A percentile compares a stretch with the other conserved stretches of the same genome.
Conservation (phyloP, 1,140 invertebrate species). For the Oedothorax gibbosus region DNA sequence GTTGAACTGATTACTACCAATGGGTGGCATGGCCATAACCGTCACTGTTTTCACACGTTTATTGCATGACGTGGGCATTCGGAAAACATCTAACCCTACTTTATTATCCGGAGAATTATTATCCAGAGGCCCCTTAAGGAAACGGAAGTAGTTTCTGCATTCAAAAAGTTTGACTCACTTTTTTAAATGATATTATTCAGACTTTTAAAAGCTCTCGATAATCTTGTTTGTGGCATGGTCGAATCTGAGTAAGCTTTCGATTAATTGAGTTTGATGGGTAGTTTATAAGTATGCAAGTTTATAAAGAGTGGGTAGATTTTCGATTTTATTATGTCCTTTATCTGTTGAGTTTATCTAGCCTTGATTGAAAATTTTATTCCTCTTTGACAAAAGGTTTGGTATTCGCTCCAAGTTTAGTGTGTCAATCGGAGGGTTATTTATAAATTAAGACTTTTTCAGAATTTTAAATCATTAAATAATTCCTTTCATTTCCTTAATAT, state of each 20-base stretch:
- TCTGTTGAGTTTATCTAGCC: too few relatives aligned
- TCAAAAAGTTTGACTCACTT: background rate
- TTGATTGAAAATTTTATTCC: too few relatives aligned
- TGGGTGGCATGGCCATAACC: slow-evolving; percentile 10
- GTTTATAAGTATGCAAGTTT: too few relatives aligned
- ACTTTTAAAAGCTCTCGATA: background rate
- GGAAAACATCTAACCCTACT: background rate
- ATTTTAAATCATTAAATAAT: too few relatives aligned
- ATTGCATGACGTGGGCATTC: slow-evolving; percentile 5
- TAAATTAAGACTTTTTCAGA: too few relatives aligned
- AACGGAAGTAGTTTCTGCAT: background rate
- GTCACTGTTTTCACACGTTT: background rate
- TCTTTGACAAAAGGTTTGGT: too few relatives aligned
- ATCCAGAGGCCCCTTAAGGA: background rate
- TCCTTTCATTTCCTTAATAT: too few relatives aligned
- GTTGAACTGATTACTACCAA: background rate
- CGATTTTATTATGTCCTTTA: background rate
- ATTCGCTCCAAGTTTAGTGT: too few relatives aligned
- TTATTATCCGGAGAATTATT: background rate
- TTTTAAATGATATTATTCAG: background rate
- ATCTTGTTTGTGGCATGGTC: background rate
- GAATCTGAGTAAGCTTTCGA: background rate
- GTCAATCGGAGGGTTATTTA: too few relatives aligned
- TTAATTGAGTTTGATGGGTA: background rate
- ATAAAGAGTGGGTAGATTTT: background rate